Evolutionary conservation across 2,888 invertebrate genomes (phyloP), one percentile per base, ranked within the genome.

Genomic region (Cantharis lateralis): DNA sequence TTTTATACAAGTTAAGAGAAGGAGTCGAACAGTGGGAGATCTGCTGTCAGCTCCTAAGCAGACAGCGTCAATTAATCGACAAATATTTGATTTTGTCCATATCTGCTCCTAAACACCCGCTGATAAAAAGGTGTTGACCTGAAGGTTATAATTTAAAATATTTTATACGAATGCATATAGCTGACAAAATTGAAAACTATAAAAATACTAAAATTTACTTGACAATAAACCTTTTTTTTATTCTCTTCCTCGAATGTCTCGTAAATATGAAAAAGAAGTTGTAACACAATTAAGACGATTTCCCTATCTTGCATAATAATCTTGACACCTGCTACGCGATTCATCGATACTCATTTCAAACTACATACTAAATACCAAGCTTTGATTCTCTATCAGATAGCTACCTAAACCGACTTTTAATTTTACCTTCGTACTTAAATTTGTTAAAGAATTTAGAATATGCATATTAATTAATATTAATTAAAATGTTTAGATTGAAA

Each of bases 261-360:
- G 80, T 84, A 83, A 84, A 82, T 81, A 82, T 80, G 80, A 80
- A 82, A 83, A 84, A 84, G 83, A 82, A 84, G 84, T 83, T 82
- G 83, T 84, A 82, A 82, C 80, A 82, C 83, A 84, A 83, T 83
- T 82, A 83, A 84, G 82, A 81, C 79, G 76, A 76, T 80, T 72
- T 76, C 73, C 81, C 81, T 83, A 81, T 82, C 81, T 79, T 76
- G 77, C 18, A 20, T 66, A 79, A 77, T 80, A 81, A 82, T 83
- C 82, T 82, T 82, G 83, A 82, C 84, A 84, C 84, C 84, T 84
- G 84, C 82, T 77, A 76, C 28, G 66, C 72, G 74, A 71, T 77
- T 69, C 77, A 71, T 78, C 75, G 78, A 78, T 78, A 70, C 70
- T 32, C 24, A 61, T 64, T 66, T 64, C 64, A 70, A 75, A 68